Base-by-base conservation (phyloP, 2,888 invertebrate genomes). In the Dryadula phaetusa region DNA sequence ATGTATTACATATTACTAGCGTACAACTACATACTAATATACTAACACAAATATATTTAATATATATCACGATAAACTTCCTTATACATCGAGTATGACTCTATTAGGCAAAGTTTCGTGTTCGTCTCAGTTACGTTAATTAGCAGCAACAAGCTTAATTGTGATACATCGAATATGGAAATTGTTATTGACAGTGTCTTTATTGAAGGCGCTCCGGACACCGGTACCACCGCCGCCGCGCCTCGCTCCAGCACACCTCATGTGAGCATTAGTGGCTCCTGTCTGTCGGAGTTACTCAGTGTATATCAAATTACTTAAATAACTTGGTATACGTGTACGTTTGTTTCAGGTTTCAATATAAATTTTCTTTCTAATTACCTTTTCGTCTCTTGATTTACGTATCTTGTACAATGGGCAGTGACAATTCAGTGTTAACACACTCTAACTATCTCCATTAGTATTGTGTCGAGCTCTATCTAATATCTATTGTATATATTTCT, bases 141-240 rank as follows among this genome's bases (percentile, higher is more conserved):
- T 18, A 37, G 14, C 20, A n/a, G n/a, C 20, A n/a, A 37, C 22
- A 20, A 37, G 37, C 20, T 37, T 54, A 37, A 37, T 54, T 54
- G 20, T 37, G 54, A 54, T 34, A 37, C 20, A 54, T 54, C 54
- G 54, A 54, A 20, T 54, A 37, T 54, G 54, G 34, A 54, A 54
- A 54, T 54, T 37, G 20, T 54, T 37, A 37, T 54, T 34, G 37
- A 22, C 54, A 54, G 14, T 54, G 54, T 54, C 54, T 54, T 54
- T 6, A 18, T 20, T 20, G 5, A 0, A 47, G 49, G 22, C 22
- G 6, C 46, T 20, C 44, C 18, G n/a, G n/a, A n/a, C n/a, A n/a
- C n/a, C 20, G 44, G 32, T 32, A 32, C 7, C 8, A 32, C 8
- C 32, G 32, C 32, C 32, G 4, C 3, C 32, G 4, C 8, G 8